Evolutionary conservation across 1,140 invertebrate species (phyloP).

Genomic region (Caerostris darwini): DNA sequence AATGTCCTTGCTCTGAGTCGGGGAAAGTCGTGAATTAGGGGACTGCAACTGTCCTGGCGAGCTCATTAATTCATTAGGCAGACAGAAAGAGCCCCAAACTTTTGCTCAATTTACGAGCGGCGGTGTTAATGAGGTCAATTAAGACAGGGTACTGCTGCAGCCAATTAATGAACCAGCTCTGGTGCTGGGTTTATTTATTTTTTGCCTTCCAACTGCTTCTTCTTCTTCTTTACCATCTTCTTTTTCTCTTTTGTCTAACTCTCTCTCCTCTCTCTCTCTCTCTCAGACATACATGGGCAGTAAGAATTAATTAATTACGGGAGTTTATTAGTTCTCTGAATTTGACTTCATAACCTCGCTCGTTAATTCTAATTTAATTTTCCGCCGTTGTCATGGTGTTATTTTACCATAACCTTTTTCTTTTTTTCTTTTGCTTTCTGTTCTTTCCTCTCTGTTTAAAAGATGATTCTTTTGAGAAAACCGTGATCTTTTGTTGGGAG

Average conservation of each 20-base stretch:
- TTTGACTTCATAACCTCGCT: slow-evolving; percentile 75
- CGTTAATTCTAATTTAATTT: slow-evolving; percentile 77
- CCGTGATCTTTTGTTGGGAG: not conserved
- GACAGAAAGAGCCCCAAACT: slow-evolving; percentile 67
- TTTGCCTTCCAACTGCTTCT: not conserved
- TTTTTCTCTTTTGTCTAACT: not conserved
- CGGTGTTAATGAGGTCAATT: slow-evolving; percentile 77
- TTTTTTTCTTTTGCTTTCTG: not conserved
- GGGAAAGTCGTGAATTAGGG: slow-evolving; percentile 58
- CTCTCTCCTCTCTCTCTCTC: not conserved
- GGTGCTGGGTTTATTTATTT: not conserved
- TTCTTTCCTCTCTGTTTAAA: not conserved
- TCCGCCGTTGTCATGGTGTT: slow-evolving; percentile 58
- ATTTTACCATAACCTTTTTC: slow-evolving; percentile 22
- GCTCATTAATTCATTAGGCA: slow-evolving; percentile 73
- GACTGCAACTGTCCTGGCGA: slow-evolving; percentile 52
- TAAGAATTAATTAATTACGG: slow-evolving; percentile 76
- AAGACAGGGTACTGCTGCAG: slow-evolving; percentile 63
- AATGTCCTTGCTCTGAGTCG: slow-evolving; percentile 57
- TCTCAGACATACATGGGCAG: slow-evolving; percentile 3
- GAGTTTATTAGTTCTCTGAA: slow-evolving; percentile 75
- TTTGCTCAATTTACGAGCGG: slow-evolving; percentile 71
- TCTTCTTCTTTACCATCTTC: slow-evolving; percentile 34
- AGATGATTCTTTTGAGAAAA: not conserved
- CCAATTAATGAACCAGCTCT: slow-evolving; percentile 71